Base-by-base conservation (phyloP, 2,888 invertebrate genomes). In the Steinernema scapterisci region DNA sequence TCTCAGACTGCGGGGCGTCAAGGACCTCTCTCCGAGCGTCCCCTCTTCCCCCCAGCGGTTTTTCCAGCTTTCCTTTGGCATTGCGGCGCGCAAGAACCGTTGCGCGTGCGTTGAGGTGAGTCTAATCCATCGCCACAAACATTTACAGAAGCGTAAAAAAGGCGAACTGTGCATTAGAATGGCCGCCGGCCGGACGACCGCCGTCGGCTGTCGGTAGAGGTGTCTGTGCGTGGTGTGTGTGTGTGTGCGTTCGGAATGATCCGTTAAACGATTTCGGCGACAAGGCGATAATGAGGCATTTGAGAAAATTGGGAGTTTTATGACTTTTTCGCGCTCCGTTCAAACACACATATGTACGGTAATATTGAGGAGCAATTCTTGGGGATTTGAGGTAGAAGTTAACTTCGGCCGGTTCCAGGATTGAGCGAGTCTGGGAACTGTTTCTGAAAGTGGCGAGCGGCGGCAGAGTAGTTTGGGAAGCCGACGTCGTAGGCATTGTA, bases 401-500 rank as follows among this genome's bases (percentile, higher is more conserved):
- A 48, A 19, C 46, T n/a, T 31, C 75, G 56, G 6, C 75, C 75
- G 23, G 75, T 75, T 13, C 75, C 75, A 43, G 75, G 75, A 75
- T 75, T 75, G 19, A 74, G 75, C 25, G 54, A 54, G 21, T 25
- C 25, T 54, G 63, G 63, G 63, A 63, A 63, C 13, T 25, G 27
- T 38, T 45, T 45, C 70, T 48, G 71, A 7, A 48, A 72, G 16
- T 75, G 21, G n/a, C 75, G 70, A 1, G 63, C 46, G 27, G 52
- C 71, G 19, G 75, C 46, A 19, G 76, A 71, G 13, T 56, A 75
- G 72, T 83, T 84, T 9, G 84, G 84, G 71, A 83, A 84, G n/a
- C 84, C 84, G 70, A 84, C 80, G 46, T 84, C 79, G 71, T 77
- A 79, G 6, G 80, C 79, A 52, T 80, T 79, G 19, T 76, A 79